Evolutionary conservation across 2,888 invertebrate genomes (phyloP), one percentile per base, ranked within the genome.

Genomic region (Sarcophaga variegata): DNA sequence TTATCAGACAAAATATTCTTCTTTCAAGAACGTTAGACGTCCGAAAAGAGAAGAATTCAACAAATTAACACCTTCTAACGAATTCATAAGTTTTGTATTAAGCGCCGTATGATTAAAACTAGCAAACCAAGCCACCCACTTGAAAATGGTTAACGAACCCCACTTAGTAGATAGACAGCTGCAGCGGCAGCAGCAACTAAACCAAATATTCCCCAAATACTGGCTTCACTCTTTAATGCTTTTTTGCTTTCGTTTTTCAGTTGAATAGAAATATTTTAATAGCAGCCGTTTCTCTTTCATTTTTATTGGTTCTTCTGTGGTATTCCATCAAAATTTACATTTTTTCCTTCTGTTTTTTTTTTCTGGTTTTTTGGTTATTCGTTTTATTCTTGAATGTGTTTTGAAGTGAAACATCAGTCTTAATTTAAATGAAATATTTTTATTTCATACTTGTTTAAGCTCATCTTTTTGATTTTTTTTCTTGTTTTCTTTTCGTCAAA

Each of bases 341-440:
- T 62, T 79, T 62, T n/a, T 17, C 8, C 37, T 10, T 37, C 37
- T 2, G 8, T 37, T 37, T 37, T 37, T 37, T 37, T 37, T 8
- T 37, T 27, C 4, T 27, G 4, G 37, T 37, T 37, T 37, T 37
- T 22, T 22, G 22, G 22, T 22, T 22, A 1, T 22, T 37, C 10
- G 8, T 37, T 37, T 37, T 10, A 37, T 37, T 37, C 8, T 37
- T 37, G 37, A 37, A 37, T 20, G 64, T 80, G 54, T 66, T 37
- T 37, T 37, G 37, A 37, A 37, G 66, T 66, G 27, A 72, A 66
- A 66, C 25, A 66, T 74, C 72, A 80, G 59, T 72, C 25, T 72
- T 72, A 66, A 80, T 80, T 80, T 72, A 60, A 25, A 25, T 59
- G 12, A 59, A 72, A 74, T 27, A 49, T 67, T 66, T 74, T 66